Base-by-base conservation (phyloP, 2,797 vertebrate genomes). In the Scarus forsteni region DNA sequence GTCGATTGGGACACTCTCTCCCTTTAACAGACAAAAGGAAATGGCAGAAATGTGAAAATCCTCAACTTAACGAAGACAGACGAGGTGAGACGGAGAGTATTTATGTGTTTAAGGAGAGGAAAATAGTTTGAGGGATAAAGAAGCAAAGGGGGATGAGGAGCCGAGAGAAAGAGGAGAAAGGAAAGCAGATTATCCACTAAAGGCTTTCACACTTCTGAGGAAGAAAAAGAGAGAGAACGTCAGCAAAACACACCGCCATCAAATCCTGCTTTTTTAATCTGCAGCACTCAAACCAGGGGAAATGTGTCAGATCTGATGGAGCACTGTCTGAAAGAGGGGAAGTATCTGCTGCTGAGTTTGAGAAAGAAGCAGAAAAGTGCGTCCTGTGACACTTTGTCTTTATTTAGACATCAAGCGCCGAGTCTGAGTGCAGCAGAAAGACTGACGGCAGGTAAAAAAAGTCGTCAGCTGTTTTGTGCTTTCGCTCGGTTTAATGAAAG, bases 131-230 rank as follows among this genome's bases (percentile, higher is more conserved):
- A 62, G 40, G 77, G 72, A 74, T 83, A 55, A 79, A 71, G 70
- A 58, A 19, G 19, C 3, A 48, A 18, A 57, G 56, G 56, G 70
- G 63, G 67, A 70, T 60, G 64, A 72, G 61, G 49, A 69, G 56
- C n/a, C 0, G 59, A 57, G 59, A 58, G 70, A 70, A 57, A 70
- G 67, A 52, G 36, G 73, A 60, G 66, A 53, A 79, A 78, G 74
- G 58, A 75, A 84, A 86, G 80, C 67, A 82, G 82, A 84, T 89
- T 85, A 88, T 81, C 79, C 85, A 52, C 71, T 16, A 55, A 55
- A 55, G 74, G 78, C 66, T 82, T 88, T 77, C 66, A 77, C 55
- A 84, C 76, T 72, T 76, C 68, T 63, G 52, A 77, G 7, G 50
- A 52, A 48, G 70, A 19, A 49, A 63, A 72, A 66, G 50, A 53